phyloP scores from a whole-genome alignment of 2,113 vertebrate genomes.

The Ochotona curzoniae region DNA sequence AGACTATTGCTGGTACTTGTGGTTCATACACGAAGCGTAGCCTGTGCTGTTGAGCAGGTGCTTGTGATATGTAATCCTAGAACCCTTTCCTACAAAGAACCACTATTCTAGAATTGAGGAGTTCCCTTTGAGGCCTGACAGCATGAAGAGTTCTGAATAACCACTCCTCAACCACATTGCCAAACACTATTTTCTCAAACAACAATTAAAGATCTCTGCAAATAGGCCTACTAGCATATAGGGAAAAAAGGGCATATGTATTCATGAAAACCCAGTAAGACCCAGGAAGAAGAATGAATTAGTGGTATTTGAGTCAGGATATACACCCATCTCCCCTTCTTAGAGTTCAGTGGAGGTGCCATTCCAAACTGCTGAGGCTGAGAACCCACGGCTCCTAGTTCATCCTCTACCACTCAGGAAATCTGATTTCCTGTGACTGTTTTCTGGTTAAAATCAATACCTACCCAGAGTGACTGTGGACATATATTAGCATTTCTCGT shows the following conservation, averaged over 20 bases:
- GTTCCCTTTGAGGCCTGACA: not conserved
- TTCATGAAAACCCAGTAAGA: slow-evolving; percentile 14
- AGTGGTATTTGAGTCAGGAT: not conserved
- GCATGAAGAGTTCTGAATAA: not conserved
- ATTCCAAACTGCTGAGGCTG: not conserved
- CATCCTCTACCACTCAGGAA: not conserved
- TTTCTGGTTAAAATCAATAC: too few species aligned
- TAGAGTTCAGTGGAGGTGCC: not conserved
- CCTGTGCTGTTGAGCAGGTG: not conserved
- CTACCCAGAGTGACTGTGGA: too few species aligned
- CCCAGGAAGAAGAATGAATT: not conserved
- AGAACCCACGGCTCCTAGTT: not conserved
- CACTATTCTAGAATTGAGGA: not conserved
- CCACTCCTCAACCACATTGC: not conserved
- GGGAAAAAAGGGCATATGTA: not conserved
- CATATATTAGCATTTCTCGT: not conserved
- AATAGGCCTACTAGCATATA: not conserved
- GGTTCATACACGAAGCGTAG: not conserved
- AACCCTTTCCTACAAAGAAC: not conserved
- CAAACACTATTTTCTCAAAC: slow-evolving; percentile 11
- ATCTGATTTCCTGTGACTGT: not conserved
- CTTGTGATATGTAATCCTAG: not conserved
- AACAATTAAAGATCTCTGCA: slow-evolving; percentile 16
- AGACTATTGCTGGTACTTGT: not conserved
- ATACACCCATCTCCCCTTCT: not conserved